Percentiles rank a stretch among this genome's conserved stretches.
phyloP scores from a whole-genome alignment of 2,888 invertebrate species.

The Spisula solida region DNA sequence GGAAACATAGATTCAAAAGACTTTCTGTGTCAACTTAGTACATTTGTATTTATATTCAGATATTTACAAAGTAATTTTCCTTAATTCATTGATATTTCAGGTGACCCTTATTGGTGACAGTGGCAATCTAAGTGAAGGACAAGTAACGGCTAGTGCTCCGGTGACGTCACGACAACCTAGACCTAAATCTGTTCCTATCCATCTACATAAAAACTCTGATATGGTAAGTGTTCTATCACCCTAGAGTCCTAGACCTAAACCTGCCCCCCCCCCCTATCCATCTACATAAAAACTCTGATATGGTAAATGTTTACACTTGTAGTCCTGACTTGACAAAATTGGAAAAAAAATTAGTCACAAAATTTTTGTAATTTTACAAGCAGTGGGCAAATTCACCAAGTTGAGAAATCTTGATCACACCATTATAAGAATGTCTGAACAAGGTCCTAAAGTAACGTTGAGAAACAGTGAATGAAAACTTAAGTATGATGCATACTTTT shows the following conservation, averaged over 20 bases:
- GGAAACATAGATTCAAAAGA: too few species aligned
- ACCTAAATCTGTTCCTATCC: constrained; percentile 86
- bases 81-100: constrained; percentile 62
- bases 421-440: too few species aligned
- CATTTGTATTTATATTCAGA: not conserved
- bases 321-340: constrained; percentile 72
- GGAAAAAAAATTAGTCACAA: too few species aligned
- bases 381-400: too few species aligned
- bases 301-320: constrained; percentile 62
- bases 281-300: constrained; percentile 75
- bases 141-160: constrained; percentile 76
- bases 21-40: not conserved
- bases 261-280: constrained; percentile 86
- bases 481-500: too few species aligned
- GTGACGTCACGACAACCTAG: constrained; percentile 72
- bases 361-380: too few species aligned
- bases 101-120: constrained; percentile 76
- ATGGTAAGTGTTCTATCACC: constrained; percentile 72
- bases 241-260: constrained; percentile 81
- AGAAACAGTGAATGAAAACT: too few species aligned
- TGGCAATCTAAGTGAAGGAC: constrained; percentile 75
- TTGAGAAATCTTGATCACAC: too few species aligned
- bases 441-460: too few species aligned
- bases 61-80: not conserved
- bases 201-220: constrained; percentile 77